Base-by-base conservation (phyloP, 1,140 invertebrate species). In the Laodelphax striatellus region DNA sequence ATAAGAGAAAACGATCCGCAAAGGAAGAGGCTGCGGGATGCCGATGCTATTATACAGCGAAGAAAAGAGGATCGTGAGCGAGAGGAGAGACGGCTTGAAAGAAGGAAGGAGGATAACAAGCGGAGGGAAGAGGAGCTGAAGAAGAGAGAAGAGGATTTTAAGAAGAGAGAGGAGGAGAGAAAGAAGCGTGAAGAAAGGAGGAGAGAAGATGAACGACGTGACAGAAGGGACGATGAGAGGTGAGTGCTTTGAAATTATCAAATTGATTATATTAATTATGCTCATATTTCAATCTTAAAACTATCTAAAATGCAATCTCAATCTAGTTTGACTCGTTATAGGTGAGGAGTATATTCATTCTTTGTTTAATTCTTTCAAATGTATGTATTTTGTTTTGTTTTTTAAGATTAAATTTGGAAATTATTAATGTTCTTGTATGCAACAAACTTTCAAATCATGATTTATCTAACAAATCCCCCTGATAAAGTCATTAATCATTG, bases 181-280 rank as follows among this genome's bases (percentile, higher is more conserved):
- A 55, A 28, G 14, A 55, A 28, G 13, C 21, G 28, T 4, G 52
- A 55, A 28, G 28, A 55, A 8, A 55, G 28, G 17, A 28, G n/a
- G 16, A 55, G 28, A 28, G 28, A 55, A 55, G 52, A 55, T 9
- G 52, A 55, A 24, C 21, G 21, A 16, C 21, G 52, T 28, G 21
- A 22, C 5, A 24, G 13, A 55, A 55, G 46, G 52, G 60, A 62
- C 14, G 60, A 62, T 38, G 59, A 60, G 13, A 60, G 59, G 59
- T 60, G 6, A 28, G 2, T 50, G 46, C 9, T 50, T 50, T 50
- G 9, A 2, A 50, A 17, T 50, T 11, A 50, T 16, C 11, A 50
- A 16, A 5, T 50, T 50, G 3, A 38, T 38, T 5, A 4, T n/a
- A 60, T 28, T n/a, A 3, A 8, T 55, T 38, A 14, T 34, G 14